Conservation (phyloP, 2,113 vertebrate species). For the Apaloderma vittatum region DNA sequence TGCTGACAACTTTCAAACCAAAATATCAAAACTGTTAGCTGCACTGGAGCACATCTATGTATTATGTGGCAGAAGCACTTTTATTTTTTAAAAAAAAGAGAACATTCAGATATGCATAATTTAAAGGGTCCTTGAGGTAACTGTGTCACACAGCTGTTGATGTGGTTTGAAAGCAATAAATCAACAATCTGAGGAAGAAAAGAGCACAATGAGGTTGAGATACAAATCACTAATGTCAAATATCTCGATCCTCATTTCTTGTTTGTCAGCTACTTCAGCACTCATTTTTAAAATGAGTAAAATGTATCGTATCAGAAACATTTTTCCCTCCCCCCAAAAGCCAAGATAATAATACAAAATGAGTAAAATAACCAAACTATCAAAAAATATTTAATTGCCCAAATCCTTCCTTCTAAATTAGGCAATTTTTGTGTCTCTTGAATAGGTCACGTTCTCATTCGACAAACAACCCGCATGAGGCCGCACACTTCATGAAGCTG, state of each 20-base stretch:
- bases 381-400: not conserved
- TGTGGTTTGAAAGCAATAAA: not conserved
- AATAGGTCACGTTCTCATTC: not conserved
- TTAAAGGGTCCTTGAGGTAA: not conserved
- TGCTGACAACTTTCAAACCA: not conserved
- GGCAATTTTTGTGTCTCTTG: not conserved
- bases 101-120: not conserved
- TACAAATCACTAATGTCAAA: not conserved
- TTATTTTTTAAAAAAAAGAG: not conserved
- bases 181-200: not conserved
- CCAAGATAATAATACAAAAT: not conserved
- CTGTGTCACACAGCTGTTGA: not conserved
- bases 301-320: not conserved
- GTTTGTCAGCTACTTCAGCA: not conserved
- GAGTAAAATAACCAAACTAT: not conserved
- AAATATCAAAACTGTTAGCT: not conserved
- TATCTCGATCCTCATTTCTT: not conserved
- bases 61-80: not conserved
- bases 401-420: not conserved
- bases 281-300: not conserved
- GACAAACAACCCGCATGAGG: not conserved
- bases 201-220: not conserved
- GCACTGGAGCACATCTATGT: not conserved
- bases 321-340: not conserved
- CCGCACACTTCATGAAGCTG: not conserved